These are phyloP conservation scores for Chirona hameri DNA, from an alignment of 2,888 invertebrate genomes.

Conservation along the genomic window DNA sequence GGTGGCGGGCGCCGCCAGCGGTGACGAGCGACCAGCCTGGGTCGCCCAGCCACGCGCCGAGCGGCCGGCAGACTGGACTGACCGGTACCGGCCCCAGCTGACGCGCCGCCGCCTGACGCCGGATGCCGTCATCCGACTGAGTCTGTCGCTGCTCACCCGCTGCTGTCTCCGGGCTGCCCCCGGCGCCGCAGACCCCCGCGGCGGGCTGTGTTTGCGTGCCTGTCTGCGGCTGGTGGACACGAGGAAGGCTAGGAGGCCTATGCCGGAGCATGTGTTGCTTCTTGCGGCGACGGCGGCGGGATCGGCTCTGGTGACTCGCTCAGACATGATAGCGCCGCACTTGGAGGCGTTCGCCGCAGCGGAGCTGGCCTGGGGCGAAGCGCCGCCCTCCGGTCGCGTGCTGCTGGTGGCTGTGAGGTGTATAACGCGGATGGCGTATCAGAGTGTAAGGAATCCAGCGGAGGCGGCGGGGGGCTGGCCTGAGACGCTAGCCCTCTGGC, in stretches of 20 bases:
- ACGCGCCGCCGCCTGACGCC: background rate
- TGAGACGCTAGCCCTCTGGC: background rate
- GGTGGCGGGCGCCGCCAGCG: background rate
- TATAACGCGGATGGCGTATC: background rate
- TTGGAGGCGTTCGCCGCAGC: background rate
- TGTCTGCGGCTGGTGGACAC: slow-evolving; percentile 27
- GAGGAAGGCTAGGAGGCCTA: background rate
- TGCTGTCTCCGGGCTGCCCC: background rate
- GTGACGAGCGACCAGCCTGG: background rate
- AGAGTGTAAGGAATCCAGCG: background rate
- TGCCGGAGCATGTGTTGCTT: background rate
- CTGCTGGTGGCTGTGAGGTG: background rate
- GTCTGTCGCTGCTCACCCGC: slow-evolving; percentile 1
- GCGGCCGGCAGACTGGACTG: background rate
- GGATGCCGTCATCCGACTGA: background rate
- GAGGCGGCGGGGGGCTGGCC: background rate
- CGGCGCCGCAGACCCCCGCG: background rate
- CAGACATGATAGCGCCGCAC: slow-evolving; percentile 28
- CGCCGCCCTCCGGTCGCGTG: background rate
- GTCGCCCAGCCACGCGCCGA: background rate
- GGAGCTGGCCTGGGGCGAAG: background rate
- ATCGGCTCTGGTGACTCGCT: background rate
- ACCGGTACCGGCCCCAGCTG: background rate
- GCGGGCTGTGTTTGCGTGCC: background rate
- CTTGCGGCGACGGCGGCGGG: background rate